These are phyloP conservation scores for Lophius americanus DNA, from an alignment of 2,797 vertebrate species.

Conservation along the genomic window DNA sequence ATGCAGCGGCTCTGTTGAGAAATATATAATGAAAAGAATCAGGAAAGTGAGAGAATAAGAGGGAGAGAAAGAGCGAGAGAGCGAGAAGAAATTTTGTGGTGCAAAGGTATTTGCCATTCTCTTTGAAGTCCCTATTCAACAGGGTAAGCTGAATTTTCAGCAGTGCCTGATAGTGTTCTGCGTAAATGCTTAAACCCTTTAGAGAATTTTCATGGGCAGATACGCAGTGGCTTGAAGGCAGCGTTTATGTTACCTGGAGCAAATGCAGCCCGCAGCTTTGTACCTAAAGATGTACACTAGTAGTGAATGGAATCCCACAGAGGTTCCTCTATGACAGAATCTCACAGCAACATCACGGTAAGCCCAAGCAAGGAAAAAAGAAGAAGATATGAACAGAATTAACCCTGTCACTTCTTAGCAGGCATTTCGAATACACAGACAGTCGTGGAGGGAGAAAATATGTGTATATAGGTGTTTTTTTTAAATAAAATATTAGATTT, in stretches of 20 bases:
- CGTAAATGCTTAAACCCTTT: conserved; percentile 99
- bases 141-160: conserved; percentile 98
- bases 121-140: conserved; percentile 97
- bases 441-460: conserved; percentile 11
- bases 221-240: conserved; percentile 90
- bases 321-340: conserved; percentile 94
- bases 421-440: conserved; percentile 19
- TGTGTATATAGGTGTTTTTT: not conserved
- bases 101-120: conserved; percentile 94
- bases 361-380: conserved; percentile 37
- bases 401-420: conserved; percentile 65
- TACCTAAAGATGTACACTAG: conserved; percentile 91
- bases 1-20: conserved; percentile 69
- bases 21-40: conserved; percentile 79
- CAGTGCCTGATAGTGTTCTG: conserved; percentile 95
- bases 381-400: conserved; percentile 60
- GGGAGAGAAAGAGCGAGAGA: conserved; percentile 32
- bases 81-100: conserved; percentile 79
- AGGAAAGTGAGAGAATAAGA: conserved; percentile 46
- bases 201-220: conserved; percentile 98
- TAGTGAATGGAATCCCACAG: conserved; percentile 93
- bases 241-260: conserved; percentile 94
- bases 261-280: conserved; percentile 85
- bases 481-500: conserved; percentile 9
- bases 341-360: conserved; percentile 86